Conservation (phyloP, 2,888 invertebrate genomes). For the Parochlus steinenii region DNA sequence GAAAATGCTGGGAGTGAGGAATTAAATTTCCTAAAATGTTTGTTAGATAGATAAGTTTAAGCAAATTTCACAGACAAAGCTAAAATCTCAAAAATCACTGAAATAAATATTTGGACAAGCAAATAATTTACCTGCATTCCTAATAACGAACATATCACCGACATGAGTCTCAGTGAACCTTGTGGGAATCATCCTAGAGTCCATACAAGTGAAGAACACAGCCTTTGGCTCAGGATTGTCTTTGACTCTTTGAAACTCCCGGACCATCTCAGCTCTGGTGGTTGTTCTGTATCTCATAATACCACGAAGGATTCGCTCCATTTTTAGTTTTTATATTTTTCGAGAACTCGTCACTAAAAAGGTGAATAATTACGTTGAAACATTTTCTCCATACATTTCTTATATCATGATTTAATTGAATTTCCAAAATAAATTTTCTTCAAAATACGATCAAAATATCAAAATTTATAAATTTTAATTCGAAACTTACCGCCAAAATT, state of each 20-base stretch:
- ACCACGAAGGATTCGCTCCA: constrained; percentile 79
- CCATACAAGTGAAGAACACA: constrained; percentile 89
- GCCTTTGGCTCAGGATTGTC: constrained; percentile 47
- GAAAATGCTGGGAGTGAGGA: constrained; percentile 78
- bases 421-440: too few relatives aligned
- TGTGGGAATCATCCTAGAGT: constrained; percentile 92
- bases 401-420: too few relatives aligned
- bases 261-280: constrained; percentile 71
- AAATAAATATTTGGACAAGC: constrained; percentile 1
- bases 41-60: constrained; percentile 38
- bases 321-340: too few relatives aligned
- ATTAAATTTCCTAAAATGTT: constrained; percentile 93
- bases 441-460: too few relatives aligned
- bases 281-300: constrained; percentile 77
- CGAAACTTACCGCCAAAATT: too few relatives aligned
- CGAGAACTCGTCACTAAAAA: too few relatives aligned
- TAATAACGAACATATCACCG: constrained; percentile 95
- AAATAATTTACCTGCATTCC: constrained; percentile 19
- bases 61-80: not conserved
- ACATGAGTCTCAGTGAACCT: constrained; percentile 88
- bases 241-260: constrained; percentile 78
- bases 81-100: not conserved
- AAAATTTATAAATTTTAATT: too few relatives aligned
- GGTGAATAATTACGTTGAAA: too few relatives aligned
- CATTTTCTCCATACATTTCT: too few relatives aligned